Conservation (phyloP, 2,888 invertebrate species). For the Atethmia centrago region DNA sequence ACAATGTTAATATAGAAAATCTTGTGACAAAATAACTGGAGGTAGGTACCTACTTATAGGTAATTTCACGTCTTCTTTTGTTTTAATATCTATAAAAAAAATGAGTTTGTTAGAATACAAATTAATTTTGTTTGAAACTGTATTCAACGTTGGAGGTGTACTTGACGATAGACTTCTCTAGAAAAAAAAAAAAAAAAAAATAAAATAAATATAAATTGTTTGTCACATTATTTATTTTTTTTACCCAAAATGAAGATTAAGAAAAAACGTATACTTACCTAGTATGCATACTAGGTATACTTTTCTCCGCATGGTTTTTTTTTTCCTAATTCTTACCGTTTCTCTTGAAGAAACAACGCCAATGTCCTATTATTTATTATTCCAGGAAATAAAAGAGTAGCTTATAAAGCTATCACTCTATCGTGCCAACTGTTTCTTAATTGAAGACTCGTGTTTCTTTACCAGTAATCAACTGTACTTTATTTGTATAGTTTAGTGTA, state of each 20-base stretch:
- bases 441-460: conserved; percentile 12
- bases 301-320: too few relatives aligned
- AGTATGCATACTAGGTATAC: too few relatives aligned
- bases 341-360: too few relatives aligned
- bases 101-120: neutral
- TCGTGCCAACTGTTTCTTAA: neutral
- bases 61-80: conserved; percentile 29
- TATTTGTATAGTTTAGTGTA: neutral
- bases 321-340: too few relatives aligned
- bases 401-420: neutral
- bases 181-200: too few relatives aligned
- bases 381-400: neutral
- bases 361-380: too few relatives aligned
- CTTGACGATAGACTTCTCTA: too few relatives aligned
- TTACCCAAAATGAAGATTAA: too few relatives aligned
- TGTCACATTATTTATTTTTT: too few relatives aligned
- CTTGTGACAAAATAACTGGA: conserved; percentile 1
- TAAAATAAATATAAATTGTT: too few relatives aligned
- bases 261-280: too few relatives aligned
- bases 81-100: conserved; percentile 15
- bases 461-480: neutral
- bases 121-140: neutral
- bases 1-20: conserved; percentile 22
- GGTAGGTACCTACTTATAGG: conserved; percentile 5
- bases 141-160: too few relatives aligned